A percentile compares a stretch with the other conserved stretches of the same genome.
These are phyloP conservation scores for Sinocyclocheilus rhinocerous DNA, from an alignment of 2,113 vertebrate genomes.

Conservation along the genomic window DNA sequence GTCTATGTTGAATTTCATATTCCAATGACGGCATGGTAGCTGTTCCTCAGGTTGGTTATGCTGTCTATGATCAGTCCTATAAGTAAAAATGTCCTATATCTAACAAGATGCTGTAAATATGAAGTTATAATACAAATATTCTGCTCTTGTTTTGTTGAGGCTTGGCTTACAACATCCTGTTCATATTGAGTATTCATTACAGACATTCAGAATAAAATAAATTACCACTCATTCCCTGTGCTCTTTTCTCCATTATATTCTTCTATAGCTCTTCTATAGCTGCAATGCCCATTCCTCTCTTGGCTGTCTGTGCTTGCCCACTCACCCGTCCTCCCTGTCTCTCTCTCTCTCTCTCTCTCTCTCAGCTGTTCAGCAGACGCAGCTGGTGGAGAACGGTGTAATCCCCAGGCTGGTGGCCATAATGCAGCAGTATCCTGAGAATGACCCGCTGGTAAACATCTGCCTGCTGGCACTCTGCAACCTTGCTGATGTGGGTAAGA, in stretches of 20 bases:
- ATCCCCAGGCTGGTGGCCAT: slow-evolving; percentile 82
- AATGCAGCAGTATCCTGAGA: slow-evolving; percentile 80
- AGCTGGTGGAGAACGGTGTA: slow-evolving; percentile 81
- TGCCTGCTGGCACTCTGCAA: slow-evolving; percentile 85
- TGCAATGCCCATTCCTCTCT: not conserved
- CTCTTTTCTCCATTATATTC: not conserved
- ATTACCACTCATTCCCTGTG: not conserved
- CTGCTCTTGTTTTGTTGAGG: not conserved
- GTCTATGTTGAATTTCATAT: not conserved
- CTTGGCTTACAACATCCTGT: not conserved
- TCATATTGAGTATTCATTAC: slow-evolving; percentile 20
- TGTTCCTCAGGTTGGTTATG: not conserved
- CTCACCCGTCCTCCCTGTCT: not conserved
- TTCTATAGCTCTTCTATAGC: not conserved
- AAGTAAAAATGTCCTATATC: not conserved
- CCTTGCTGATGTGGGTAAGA: slow-evolving; percentile 84
- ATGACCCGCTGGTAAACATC: slow-evolving; percentile 83
- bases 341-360: not conserved
- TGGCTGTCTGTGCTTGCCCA: slow-evolving; percentile 2
- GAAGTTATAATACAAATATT: not conserved
- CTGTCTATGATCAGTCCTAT: not conserved
- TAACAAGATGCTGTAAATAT: not conserved
- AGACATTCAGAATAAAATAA: not conserved
- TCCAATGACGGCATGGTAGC: not conserved
- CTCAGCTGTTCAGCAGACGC: slow-evolving; percentile 83